Evolutionary conservation across 2,888 invertebrate species (phyloP), one percentile per base, ranked within the genome.

Genomic region (Spialia ferax): DNA sequence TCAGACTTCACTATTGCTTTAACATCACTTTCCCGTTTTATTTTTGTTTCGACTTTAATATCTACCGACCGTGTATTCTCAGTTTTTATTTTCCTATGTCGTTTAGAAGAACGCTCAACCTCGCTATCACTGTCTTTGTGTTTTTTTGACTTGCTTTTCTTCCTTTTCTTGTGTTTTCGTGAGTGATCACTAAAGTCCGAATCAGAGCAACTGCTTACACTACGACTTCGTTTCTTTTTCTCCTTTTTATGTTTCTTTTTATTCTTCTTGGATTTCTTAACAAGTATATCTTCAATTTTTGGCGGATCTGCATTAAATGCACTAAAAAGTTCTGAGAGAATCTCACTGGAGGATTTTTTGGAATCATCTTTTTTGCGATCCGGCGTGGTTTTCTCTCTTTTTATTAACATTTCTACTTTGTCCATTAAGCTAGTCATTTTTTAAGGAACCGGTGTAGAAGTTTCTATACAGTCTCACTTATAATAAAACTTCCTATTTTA

Each of bases 241-340:
- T 95, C 95, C 74, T 95, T 95, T 82, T 96, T 95, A 72, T 95
- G 95, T 77, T 96, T 95, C 82, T 94, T 95, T 76, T 95, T 95
- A 73, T 86, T 94, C 74, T 95, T 95, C 74, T 95, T 95, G 0
- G 91, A 84, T 73, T 92, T 92, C 72, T 88, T 90, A 77, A 77
- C 78, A 73, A 83, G 77, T 74, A 80, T 85, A 68, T 85, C 91
- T 70, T 85, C 93, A 45, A 95, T 87, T 74, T 94, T 94, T 29
- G 94, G 96, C 13, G 96, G 96, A 73, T 95, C 95, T 1, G 96
- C 96, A 86, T 97, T 96, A 80, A 97, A 97, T 23, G 95, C 96
- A 77, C 96, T 94, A 79, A 98, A 97, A 0, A 98, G 89, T 86
- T 98, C 98, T 0, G 97, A 96, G 20, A 98, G 93, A 77, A 98